phyloP scores from a whole-genome alignment of 2,113 vertebrate genomes.

The Panthera leo region DNA sequence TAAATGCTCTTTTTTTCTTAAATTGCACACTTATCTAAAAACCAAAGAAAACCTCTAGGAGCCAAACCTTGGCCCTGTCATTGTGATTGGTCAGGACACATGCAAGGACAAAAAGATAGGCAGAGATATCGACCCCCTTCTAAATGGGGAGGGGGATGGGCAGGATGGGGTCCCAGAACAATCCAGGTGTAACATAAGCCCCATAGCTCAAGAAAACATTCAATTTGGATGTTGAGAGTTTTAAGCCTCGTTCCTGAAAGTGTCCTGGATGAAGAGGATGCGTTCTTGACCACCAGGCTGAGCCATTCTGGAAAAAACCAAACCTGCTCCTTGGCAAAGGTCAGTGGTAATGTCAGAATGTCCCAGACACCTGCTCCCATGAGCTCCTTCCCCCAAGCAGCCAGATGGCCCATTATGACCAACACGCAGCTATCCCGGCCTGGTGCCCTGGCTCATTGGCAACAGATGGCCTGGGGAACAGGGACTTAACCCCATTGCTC shows the following conservation, averaged over 20 bases:
- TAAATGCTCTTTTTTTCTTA: background rate
- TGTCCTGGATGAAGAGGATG: background rate
- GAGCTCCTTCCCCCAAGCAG: background rate
- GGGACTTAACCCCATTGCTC: background rate
- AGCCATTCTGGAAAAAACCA: constrained; percentile 9
- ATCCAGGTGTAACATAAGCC: background rate
- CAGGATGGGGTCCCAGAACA: background rate
- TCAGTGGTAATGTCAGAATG: background rate
- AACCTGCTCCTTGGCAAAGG: background rate
- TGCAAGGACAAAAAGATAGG: background rate
- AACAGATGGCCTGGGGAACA: background rate
- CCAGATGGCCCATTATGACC: background rate
- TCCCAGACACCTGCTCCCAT: background rate
- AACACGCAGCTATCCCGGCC: background rate
- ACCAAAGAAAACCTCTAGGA: background rate
- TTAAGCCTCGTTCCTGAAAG: background rate
- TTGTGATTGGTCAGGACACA: background rate
- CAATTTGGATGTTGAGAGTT: background rate
- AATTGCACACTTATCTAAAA: background rate
- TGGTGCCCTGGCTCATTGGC: background rate
- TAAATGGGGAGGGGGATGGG: background rate
- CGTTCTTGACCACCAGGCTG: background rate
- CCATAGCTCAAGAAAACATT: background rate
- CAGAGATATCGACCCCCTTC: background rate
- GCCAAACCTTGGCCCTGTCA: background rate